Evolutionary conservation across 1,140 invertebrate species (phyloP).

Genomic region (Monochamus saltuarius): DNA sequence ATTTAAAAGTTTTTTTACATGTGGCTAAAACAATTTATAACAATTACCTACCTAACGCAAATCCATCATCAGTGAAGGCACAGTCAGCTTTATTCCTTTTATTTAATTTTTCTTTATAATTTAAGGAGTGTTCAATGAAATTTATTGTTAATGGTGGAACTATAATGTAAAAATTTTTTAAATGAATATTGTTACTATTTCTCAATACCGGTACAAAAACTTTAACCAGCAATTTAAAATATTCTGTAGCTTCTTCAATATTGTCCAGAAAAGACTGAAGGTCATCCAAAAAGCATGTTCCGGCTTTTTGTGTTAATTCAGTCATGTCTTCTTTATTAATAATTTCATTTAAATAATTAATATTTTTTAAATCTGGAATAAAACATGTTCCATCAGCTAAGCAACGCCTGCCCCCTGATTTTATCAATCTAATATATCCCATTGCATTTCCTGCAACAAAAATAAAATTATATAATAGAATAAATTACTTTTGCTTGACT

Average conservation of each 20-base stretch:
- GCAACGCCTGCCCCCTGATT: conserved; percentile 90
- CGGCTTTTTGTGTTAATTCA: conserved; percentile 63
- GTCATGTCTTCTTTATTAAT: conserved; percentile 61
- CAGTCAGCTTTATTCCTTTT: conserved; percentile 84
- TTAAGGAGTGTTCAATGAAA: conserved; percentile 90
- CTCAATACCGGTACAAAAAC: conserved; percentile 89
- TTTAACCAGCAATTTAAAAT: conserved; percentile 91
- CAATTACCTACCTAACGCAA: conserved; percentile 80
- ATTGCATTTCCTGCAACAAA: conserved; percentile 81
- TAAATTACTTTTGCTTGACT: not conserved
- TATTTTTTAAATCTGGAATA: conserved; percentile 79
- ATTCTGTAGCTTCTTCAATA: conserved; percentile 92
- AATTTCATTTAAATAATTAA: conserved; percentile 63
- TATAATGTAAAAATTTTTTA: conserved; percentile 93
- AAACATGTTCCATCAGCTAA: conserved; percentile 89
- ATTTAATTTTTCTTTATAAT: conserved; percentile 88
- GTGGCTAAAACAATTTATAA: too few species aligned
- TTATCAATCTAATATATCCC: conserved; percentile 92
- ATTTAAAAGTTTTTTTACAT: too few species aligned
- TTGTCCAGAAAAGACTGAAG: conserved; percentile 79
- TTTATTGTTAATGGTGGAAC: conserved; percentile 93
- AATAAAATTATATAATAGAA: conserved; percentile 1
- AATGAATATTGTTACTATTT: conserved; percentile 84
- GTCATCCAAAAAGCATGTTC: conserved; percentile 73
- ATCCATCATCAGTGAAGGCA: conserved; percentile 96